Conservation (phyloP, 2,113 vertebrate species). For the Passer montanus region DNA sequence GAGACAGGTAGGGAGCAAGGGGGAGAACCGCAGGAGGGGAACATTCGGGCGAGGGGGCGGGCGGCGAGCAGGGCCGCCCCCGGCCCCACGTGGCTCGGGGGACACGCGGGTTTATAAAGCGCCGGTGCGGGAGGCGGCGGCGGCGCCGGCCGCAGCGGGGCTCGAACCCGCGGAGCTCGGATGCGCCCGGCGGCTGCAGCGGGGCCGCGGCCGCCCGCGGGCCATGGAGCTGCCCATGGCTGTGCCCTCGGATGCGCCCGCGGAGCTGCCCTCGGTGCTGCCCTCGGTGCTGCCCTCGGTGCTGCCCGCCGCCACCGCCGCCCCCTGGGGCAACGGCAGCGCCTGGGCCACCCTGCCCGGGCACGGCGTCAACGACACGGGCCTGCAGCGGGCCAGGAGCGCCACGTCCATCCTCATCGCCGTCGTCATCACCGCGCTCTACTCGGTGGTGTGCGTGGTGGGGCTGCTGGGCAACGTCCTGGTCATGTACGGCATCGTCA, state of each 20-base stretch:
- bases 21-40: background rate
- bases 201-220: background rate
- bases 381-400: constrained; percentile 46
- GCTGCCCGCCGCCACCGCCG: constrained; percentile 54
- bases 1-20: too few relatives aligned
- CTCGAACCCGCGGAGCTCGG: background rate
- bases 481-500: constrained; percentile 94
- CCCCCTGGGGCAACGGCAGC: constrained; percentile 40
- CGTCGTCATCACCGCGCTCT: constrained; percentile 89
- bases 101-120: background rate
- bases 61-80: background rate
- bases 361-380: constrained; percentile 66
- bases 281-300: background rate
- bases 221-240: background rate
- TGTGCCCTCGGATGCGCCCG: background rate
- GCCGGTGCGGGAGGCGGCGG: background rate
- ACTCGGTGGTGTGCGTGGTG: constrained; percentile 91
- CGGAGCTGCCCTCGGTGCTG: background rate
- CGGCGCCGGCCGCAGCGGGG: background rate
- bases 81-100: constrained; percentile 65
- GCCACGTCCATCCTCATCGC: constrained; percentile 81
- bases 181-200: background rate
- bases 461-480: constrained; percentile 93
- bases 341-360: constrained; percentile 46
- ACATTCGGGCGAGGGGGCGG: background rate